Percentiles rank a stretch among this genome's conserved stretches.
Evolutionary conservation across 2,113 vertebrate species (phyloP).

Genomic region (Ginglymostoma cirratum): DNA sequence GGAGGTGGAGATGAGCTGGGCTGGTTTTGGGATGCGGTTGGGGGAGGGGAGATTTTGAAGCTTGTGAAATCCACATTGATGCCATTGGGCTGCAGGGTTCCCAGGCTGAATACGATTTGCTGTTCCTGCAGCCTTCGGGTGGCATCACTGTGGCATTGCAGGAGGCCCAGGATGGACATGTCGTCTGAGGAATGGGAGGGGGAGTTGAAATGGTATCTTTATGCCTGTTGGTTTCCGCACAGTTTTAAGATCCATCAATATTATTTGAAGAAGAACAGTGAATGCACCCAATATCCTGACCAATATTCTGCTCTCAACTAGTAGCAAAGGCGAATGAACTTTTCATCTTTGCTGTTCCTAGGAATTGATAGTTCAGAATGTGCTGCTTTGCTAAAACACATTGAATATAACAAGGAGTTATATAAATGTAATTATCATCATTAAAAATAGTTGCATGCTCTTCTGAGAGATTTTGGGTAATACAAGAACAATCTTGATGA

Average conservation of each 20-base stretch:
- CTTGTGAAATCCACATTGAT: too few relatives aligned
- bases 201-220: too few relatives aligned
- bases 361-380: background rate
- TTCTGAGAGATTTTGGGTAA: background rate
- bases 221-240: background rate
- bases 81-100: too few relatives aligned
- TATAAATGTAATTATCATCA: background rate
- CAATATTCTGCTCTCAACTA: background rate
- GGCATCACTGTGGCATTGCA: too few relatives aligned
- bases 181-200: too few relatives aligned
- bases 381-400: background rate
- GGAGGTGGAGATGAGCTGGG: too few relatives aligned
- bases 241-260: background rate
- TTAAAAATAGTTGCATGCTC: background rate
- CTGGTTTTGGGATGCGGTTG: too few relatives aligned
- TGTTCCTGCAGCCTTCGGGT: too few relatives aligned
- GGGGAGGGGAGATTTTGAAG: too few relatives aligned
- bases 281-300: background rate
- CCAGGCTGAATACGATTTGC: too few relatives aligned
- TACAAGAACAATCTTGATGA: background rate
- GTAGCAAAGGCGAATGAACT: background rate
- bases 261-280: background rate
- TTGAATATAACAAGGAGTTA: background rate
- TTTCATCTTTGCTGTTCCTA: background rate
- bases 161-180: too few relatives aligned